phyloP scores from a whole-genome alignment of 2,113 vertebrate species.

The Melanerpes aurifrons region DNA sequence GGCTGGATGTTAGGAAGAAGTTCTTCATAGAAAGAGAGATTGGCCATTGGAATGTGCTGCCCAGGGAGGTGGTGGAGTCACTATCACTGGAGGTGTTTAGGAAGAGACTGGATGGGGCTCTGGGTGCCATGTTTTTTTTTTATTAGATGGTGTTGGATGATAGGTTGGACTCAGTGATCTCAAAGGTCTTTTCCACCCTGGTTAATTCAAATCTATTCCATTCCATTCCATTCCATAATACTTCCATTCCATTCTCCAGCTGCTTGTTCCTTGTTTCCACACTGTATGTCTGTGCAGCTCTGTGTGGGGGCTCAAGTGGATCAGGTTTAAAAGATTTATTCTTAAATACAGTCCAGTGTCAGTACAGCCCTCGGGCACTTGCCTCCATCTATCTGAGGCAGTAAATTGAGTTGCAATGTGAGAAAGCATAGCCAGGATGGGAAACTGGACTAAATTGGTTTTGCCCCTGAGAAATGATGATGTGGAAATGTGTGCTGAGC shows the following conservation, averaged over 20 bases:
- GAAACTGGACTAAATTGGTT: neutral
- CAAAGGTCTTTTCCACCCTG: too few species aligned
- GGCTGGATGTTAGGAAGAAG: too few species aligned
- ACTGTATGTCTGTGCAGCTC: neutral
- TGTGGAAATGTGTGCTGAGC: neutral
- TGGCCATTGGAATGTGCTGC: too few species aligned
- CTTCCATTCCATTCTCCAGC: neutral
- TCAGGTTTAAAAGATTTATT: neutral
- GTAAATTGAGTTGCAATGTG: neutral
- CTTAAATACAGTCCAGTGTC: neutral
- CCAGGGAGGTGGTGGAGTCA: too few species aligned
- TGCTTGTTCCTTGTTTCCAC: neutral
- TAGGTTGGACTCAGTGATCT: too few species aligned
- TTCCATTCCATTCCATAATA: too few species aligned
- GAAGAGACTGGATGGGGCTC: too few species aligned
- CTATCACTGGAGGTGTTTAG: too few species aligned
- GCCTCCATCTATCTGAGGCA: fast-evolving
- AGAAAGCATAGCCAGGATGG: neutral
- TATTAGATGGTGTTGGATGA: too few species aligned
- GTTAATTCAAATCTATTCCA: too few species aligned
- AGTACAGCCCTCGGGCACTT: neutral
- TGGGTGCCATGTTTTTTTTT: too few species aligned
- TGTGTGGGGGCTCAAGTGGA: neutral
- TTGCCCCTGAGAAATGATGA: neutral
- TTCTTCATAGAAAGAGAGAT: too few species aligned